Percentiles rank a stretch among this genome's conserved stretches.
phyloP scores from a whole-genome alignment of 2,797 vertebrate species.

The Hemibagrus guttatus region DNA sequence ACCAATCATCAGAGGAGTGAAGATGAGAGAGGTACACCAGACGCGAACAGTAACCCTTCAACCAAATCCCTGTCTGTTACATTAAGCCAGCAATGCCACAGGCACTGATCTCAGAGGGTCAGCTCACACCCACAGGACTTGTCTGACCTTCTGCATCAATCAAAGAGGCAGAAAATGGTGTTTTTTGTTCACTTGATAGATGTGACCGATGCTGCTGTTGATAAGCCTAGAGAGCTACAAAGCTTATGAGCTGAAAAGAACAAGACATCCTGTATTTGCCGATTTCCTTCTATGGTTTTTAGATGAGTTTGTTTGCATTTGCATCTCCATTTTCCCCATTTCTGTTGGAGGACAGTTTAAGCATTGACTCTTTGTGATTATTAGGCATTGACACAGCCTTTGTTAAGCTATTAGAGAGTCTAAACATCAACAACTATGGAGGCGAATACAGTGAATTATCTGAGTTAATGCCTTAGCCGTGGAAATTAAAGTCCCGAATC shows the following conservation, averaged over 20 bases:
- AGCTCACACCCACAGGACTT: background rate
- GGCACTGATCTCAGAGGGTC: constrained; percentile 13
- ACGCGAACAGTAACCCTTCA: background rate
- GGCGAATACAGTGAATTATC: background rate
- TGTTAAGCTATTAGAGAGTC: background rate
- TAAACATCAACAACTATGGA: background rate
- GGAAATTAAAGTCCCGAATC: background rate
- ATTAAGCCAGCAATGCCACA: constrained; percentile 19
- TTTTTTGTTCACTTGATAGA: constrained; percentile 18
- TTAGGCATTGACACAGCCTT: no score
- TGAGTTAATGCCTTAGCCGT: background rate
- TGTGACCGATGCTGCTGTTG: background rate
- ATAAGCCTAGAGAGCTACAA: constrained; percentile 14
- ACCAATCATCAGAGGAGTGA: background rate
- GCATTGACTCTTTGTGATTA: background rate
- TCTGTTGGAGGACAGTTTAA: constrained; percentile 2
- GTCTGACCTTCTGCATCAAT: constrained; percentile 18
- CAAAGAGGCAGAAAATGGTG: constrained; percentile 18
- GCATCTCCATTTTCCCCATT: background rate
- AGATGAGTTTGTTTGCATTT: background rate
- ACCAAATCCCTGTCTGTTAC: constrained; percentile 19
- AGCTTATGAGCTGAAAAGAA: constrained; percentile 4
- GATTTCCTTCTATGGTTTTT: background rate
- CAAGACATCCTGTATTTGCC: background rate
- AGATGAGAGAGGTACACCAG: background rate